phyloP scores from a whole-genome alignment of 2,888 invertebrate genomes.

The Oligia strigilis region DNA sequence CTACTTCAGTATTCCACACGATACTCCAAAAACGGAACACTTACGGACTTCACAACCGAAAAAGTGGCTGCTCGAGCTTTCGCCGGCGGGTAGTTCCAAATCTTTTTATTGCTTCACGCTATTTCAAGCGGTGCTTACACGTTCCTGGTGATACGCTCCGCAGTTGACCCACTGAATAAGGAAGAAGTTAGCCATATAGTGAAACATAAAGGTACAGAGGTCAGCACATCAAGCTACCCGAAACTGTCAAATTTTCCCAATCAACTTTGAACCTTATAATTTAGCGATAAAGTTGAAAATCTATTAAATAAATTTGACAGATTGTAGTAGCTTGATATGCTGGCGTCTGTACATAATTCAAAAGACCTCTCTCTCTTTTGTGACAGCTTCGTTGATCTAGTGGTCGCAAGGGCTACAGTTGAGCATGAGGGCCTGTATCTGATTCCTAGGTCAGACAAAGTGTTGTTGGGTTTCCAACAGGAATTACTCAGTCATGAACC shows the following conservation, averaged over 20 bases:
- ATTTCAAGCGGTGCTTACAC: conserved; percentile 39
- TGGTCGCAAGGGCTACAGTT: too few relatives aligned
- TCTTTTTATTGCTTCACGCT: conserved; percentile 33
- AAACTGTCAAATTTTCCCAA: too few relatives aligned
- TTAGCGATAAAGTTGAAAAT: too few relatives aligned
- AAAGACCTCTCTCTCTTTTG: not conserved
- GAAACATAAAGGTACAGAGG: not conserved
- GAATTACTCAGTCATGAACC: not conserved
- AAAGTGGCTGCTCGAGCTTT: not conserved
- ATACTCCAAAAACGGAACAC: conserved; percentile 2
- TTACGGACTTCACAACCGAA: not conserved
- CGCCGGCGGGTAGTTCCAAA: conserved; percentile 17
- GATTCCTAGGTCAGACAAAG: not conserved
- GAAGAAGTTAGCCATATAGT: not conserved
- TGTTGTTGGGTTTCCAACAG: not conserved
- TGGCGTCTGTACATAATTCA: too few relatives aligned
- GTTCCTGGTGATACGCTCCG: conserved; percentile 6
- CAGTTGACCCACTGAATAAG: conserved; percentile 29
- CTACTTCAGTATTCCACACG: conserved; percentile 14
- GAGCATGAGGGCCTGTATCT: not conserved
- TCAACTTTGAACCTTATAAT: too few relatives aligned
- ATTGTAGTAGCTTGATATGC: too few relatives aligned
- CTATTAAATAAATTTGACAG: too few relatives aligned
- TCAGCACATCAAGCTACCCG: too few relatives aligned
- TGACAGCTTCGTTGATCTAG: not conserved